phyloP scores from a whole-genome alignment of 2,797 vertebrate species.

The Sciaenops ocellatus region DNA sequence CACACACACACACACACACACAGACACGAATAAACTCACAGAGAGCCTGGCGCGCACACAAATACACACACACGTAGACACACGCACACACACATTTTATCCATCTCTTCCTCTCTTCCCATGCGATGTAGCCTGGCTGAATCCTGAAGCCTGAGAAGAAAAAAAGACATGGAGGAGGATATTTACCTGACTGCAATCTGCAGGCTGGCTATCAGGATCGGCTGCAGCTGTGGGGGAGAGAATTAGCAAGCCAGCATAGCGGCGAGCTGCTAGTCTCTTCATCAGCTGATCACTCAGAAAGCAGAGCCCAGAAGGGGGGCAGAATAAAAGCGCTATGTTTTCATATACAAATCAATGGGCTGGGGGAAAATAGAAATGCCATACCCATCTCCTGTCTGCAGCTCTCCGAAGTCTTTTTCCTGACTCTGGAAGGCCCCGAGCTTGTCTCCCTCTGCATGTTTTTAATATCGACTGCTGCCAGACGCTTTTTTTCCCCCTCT shows the following conservation, averaged over 20 bases:
- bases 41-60: conserved; percentile 27
- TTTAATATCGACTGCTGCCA: conserved; percentile 96
- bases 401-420: conserved; percentile 94
- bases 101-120: conserved; percentile 79
- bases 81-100: conserved; percentile 57
- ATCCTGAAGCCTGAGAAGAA: conserved; percentile 84
- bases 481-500: conserved; percentile 74
- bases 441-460: conserved; percentile 91
- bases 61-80: conserved; percentile 22
- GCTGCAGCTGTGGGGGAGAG: conserved; percentile 97
- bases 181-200: conserved; percentile 99
- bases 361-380: conserved; percentile 86
- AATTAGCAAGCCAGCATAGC: conserved; percentile 99
- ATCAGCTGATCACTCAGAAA: conserved; percentile 99
- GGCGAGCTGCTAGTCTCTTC: conserved; percentile 99
- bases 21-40: conserved; percentile 37
- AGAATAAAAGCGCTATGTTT: conserved; percentile 96
- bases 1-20: conserved; percentile 33
- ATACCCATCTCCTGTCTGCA: conserved; percentile 91
- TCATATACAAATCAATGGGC: conserved; percentile 97
- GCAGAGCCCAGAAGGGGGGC: conserved; percentile 91
- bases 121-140: conserved; percentile 91
- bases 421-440: conserved; percentile 93
- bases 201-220: conserved; percentile 95
- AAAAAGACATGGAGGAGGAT: conserved; percentile 77